Evolutionary conservation across 2,113 vertebrate species (phyloP), one percentile per base, ranked within the genome.

Genomic region (Cyprinodon variegatus): DNA sequence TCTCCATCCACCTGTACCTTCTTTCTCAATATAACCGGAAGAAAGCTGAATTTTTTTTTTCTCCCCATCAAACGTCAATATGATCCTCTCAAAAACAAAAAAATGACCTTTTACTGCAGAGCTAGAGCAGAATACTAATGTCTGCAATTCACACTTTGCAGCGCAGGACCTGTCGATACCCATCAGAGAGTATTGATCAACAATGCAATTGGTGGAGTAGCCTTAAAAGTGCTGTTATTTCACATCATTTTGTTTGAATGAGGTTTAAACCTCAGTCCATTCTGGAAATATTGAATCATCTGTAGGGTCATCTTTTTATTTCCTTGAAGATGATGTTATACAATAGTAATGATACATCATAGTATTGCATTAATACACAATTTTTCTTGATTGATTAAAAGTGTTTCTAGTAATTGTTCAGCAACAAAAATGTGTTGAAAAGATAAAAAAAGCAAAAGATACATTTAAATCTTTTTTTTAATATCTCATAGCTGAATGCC

Each of bases 71-170:
- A 40, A 74, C 65, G 81, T 76, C 65, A 63, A 74, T 63, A 65
- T 41, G 65, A 80, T 72, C 40, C 76, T 71, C 70, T 68, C 38
- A 68, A 73, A 72, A 67, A 29, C 29, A 68, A 38, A 74, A 46
- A 83, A 13, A 20, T 83, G 77, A 61, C 79, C 76, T 91, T 88
- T 88, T 67, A 53, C 68, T 46, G 13, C 63, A 71, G 69, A 29
- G 50, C 29, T 53, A 53, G 41, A 62, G 68, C 70, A 69, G 73
- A 91, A 86, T 81, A 78, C 70, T 78, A 86, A 92, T 86, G 48
- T 64, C 40, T 41, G 53, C 48, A n/a, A 63, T 79, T 72, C 11
- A 11, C 48, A 70, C 50, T 61, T 41, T 66, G 63, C 43, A 40
- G 41, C 22, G 68, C 63, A 6, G 60, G 70, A 59, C 20, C 50